Conservation (phyloP, 2,113 vertebrate species). For the Myodes glareolus region DNA sequence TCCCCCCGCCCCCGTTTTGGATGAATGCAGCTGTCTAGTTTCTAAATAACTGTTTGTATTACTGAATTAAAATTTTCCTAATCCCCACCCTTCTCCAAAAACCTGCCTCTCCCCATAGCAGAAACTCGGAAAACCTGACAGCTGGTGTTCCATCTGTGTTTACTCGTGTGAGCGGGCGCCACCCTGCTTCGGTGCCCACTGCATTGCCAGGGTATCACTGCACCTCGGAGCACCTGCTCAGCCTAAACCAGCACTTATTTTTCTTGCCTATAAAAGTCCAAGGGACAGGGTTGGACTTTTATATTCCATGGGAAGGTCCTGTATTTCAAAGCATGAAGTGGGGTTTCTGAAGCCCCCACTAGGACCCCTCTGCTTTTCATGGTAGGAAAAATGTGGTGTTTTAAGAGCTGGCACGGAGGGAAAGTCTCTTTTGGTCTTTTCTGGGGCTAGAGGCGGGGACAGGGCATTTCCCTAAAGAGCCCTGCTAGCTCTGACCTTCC, state of each 20-base stretch:
- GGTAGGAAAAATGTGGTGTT: constrained; percentile 31
- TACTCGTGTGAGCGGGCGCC: neutral
- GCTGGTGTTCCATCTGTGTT: neutral
- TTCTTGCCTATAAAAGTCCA: neutral
- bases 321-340: neutral
- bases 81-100: neutral
- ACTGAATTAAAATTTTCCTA: constrained; percentile 13
- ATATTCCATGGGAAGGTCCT: neutral
- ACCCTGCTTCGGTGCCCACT: neutral
- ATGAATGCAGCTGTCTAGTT: neutral
- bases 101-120: neutral
- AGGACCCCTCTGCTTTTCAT: neutral
- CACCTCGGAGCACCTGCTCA: neutral
- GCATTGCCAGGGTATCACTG: neutral
- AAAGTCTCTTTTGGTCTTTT: constrained; percentile 10
- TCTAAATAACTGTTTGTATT: neutral
- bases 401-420: constrained; percentile 11
- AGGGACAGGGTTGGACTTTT: neutral
- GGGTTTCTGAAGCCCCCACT: neutral
- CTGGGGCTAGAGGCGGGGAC: neutral
- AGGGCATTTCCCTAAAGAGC: constrained; percentile 8
- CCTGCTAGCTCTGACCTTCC: neutral
- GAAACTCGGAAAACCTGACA: neutral
- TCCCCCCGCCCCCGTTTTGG: neutral
- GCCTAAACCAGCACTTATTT: neutral